Evolutionary conservation across 2,797 vertebrate genomes (phyloP).

Genomic region (Parauchenoglanis punctatus): DNA sequence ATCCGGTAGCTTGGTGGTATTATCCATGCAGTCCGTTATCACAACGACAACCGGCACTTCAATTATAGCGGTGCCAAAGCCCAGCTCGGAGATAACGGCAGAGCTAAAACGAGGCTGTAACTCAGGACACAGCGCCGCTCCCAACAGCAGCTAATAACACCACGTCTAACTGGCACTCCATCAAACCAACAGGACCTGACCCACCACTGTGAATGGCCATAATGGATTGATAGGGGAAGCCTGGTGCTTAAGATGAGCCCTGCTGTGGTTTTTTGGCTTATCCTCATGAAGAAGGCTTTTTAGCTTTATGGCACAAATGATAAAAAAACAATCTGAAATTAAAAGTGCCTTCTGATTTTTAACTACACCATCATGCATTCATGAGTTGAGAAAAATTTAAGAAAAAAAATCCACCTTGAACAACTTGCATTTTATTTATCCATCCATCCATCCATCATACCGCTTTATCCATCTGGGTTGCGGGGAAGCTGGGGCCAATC

Average conservation of each 20-base stretch:
- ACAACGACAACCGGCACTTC: slow-evolving; percentile 56
- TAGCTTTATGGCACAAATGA: neutral
- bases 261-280: slow-evolving; percentile 22
- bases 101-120: slow-evolving; percentile 56
- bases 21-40: slow-evolving; percentile 61
- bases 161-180: slow-evolving; percentile 54
- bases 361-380: neutral
- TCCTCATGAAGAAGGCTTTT: neutral
- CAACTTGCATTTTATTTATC: neutral
- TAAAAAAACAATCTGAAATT: neutral
- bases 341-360: neutral
- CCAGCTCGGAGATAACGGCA: slow-evolving; percentile 61
- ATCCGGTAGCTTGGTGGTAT: slow-evolving; percentile 54
- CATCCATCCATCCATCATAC: no score
- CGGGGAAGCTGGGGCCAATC: no score
- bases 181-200: slow-evolving; percentile 57
- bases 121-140: slow-evolving; percentile 44
- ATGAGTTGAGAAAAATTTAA: neutral
- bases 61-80: slow-evolving; percentile 60
- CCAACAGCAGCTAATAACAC: slow-evolving; percentile 60
- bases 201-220: slow-evolving; percentile 42
- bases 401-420: neutral
- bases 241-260: slow-evolving; percentile 4
- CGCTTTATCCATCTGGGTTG: no score
- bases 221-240: slow-evolving; percentile 37